phyloP scores from a whole-genome alignment of 2,888 invertebrate genomes.

The Seladonia tumulorum region DNA sequence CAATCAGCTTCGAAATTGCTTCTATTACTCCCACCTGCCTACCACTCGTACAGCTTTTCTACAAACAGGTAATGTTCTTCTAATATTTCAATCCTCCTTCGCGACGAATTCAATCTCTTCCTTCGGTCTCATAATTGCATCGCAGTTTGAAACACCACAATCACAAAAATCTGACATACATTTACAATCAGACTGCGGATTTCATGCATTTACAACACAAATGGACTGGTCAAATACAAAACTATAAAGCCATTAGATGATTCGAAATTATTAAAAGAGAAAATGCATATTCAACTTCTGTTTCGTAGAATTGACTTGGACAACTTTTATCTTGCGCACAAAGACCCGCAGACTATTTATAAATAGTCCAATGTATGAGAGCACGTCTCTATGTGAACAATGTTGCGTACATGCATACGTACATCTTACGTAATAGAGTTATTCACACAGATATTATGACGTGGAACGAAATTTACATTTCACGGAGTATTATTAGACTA shows the following conservation, averaged over 20 bases:
- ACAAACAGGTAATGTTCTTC: conserved; percentile 2
- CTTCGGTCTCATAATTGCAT: background rate
- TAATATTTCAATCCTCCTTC: background rate
- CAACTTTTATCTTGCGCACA: background rate
- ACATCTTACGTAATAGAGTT: background rate
- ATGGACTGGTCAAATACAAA: no score
- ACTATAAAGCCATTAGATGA: no score
- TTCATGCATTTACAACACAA: no score
- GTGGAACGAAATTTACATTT: background rate
- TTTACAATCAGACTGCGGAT: no score
- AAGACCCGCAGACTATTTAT: background rate
- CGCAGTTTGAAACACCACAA: no score
- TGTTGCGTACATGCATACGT: background rate
- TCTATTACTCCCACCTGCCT: conserved; percentile 18
- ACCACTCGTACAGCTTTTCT: background rate
- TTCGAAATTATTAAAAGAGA: no score
- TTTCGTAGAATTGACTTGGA: background rate
- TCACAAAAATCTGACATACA: background rate
- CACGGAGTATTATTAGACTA: background rate
- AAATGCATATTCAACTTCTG: no score
- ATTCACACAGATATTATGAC: background rate
- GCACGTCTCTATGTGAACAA: background rate
- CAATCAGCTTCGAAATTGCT: conserved; percentile 23
- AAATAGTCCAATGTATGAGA: background rate
- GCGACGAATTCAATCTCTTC: background rate